phyloP scores from a whole-genome alignment of 2,113 vertebrate genomes.

The Danio rerio region GRCz12tu NC_133192.1:17640001-17640500 shows the following conservation, averaged over 20 bases:
- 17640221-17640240: conserved; percentile 19
- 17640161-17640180: not conserved
- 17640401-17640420: conserved; percentile 52
- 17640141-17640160: not conserved
- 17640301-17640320: conserved; percentile 37
- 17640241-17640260: not conserved
- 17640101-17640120: not conserved
- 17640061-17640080: not conserved
- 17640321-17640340: conserved; percentile 11
- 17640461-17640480: conserved; percentile 39
- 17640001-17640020: conserved; percentile 23
- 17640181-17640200: not conserved
- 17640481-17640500: conserved; percentile 8
- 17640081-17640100: not conserved
- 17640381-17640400: conserved; percentile 66
- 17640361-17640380: conserved; percentile 58
- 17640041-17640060: not conserved
- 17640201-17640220: not conserved
- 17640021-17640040: not conserved
- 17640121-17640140: conserved; percentile 2
- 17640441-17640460: conserved; percentile 42
- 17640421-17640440: conserved; percentile 58
- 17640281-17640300: conserved; percentile 37
- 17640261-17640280: not conserved
- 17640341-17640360: conserved; percentile 16